These are phyloP conservation scores for Sorex maritimensis DNA, from an alignment of 2,797 vertebrate species.

Conservation along the genomic window DNA sequence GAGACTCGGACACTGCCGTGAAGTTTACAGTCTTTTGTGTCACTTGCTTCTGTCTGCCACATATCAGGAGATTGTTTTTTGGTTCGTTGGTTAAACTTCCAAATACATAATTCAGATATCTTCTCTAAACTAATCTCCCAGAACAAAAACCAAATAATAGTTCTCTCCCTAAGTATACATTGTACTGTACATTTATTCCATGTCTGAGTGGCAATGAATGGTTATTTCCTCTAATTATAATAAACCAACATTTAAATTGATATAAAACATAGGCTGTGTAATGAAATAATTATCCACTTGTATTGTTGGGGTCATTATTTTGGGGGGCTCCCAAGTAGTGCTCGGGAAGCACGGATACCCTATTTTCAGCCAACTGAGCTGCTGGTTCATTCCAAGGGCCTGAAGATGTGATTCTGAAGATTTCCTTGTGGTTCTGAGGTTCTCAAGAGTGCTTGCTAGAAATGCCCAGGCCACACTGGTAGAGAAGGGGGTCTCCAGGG, in stretches of 20 bases:
- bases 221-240: neutral
- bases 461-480: no score
- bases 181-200: neutral
- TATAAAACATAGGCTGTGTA: neutral
- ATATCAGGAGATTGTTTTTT: neutral
- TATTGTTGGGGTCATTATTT: neutral
- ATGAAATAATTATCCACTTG: neutral
- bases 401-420: no score
- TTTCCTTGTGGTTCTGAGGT: no score
- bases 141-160: neutral
- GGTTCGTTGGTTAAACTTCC: neutral
- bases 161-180: neutral
- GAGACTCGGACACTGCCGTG: rapidly evolving
- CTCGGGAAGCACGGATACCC: no score
- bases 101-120: neutral
- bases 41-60: neutral
- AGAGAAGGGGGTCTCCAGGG: no score
- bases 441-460: no score
- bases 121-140: neutral
- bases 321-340: no score
- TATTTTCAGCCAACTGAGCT: no score
- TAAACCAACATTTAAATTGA: neutral
- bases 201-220: neutral
- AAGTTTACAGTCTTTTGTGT: neutral
- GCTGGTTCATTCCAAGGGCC: no score